Evolutionary conservation across 1,140 invertebrate genomes (phyloP).

Genomic region (Dysdera silvatica): DNA sequence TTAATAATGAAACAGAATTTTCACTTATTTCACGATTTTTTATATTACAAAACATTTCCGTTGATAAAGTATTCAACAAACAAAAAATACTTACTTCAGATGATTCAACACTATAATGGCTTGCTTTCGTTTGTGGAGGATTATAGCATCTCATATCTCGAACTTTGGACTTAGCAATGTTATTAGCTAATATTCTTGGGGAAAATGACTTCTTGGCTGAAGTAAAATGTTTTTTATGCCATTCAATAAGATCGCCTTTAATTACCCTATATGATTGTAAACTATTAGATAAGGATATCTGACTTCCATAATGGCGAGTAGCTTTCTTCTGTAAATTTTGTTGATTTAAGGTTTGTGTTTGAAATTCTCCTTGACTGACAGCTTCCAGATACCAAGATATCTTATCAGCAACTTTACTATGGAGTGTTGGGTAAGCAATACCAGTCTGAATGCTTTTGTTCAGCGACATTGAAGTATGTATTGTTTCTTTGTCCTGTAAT

Average conservation of each 20-base stretch:
- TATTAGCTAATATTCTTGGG: conserved; percentile 27
- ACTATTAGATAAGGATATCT: no score
- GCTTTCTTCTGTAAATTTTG: conserved; percentile 38
- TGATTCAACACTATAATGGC: conserved; percentile 12
- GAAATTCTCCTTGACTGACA: conserved; percentile 9
- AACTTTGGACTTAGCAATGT: conserved; percentile 6
- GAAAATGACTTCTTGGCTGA: conserved; percentile 32
- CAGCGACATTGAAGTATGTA: conserved; percentile 6
- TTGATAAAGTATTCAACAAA: neutral
- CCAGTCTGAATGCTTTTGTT: conserved; percentile 13
- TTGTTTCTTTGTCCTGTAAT: conserved; percentile 14
- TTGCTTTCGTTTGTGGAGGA: conserved; percentile 12
- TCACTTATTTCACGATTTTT: no score
- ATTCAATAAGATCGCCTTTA: conserved; percentile 17
- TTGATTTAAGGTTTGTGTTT: neutral
- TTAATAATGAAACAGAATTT: no score
- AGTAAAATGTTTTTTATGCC: conserved; percentile 18
- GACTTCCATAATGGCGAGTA: conserved; percentile 35
- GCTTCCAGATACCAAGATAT: conserved; percentile 27
- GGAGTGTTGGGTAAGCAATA: neutral
- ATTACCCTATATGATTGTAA: conserved; percentile 28
- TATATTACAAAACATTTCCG: no score
- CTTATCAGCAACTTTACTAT: conserved; percentile 19
- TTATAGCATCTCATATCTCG: conserved; percentile 20
- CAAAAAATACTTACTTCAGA: conserved; percentile 15